Percentiles rank a stretch among this genome's conserved stretches.
Evolutionary conservation across 2,888 invertebrate species (phyloP).

Genomic region (Ramazzottius varieornatus): DNA sequence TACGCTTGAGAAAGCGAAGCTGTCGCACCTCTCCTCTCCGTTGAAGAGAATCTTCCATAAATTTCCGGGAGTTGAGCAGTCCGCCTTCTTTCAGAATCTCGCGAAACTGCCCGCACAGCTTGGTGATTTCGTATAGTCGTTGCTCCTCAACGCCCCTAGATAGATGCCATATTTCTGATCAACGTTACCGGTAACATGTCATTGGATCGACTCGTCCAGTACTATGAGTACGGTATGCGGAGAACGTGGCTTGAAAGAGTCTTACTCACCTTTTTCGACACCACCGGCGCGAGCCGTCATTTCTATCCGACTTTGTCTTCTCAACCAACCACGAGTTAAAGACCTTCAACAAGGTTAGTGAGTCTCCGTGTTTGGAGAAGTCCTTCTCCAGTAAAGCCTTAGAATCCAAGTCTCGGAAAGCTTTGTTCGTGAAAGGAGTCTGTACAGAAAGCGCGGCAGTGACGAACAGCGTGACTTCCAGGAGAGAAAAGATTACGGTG

Average conservation of each 20-base stretch:
- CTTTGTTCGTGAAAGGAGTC: constrained; percentile 64
- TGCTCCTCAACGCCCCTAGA: constrained; percentile 94
- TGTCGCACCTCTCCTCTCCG: constrained; percentile 68
- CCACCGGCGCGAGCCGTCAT: constrained; percentile 40
- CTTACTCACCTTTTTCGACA: constrained; percentile 51
- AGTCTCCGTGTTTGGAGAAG: constrained; percentile 84
- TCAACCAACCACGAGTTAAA: constrained; percentile 61
- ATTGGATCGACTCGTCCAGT: too few relatives aligned
- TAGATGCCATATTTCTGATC: too few relatives aligned
- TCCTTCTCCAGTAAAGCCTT: constrained; percentile 26
- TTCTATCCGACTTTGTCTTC: background rate
- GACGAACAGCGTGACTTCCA: constrained; percentile 55
- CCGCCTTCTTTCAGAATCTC: constrained; percentile 40
- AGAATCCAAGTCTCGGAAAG: constrained; percentile 48
- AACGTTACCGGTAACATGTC: too few relatives aligned
- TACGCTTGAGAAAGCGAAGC: constrained; percentile 46
- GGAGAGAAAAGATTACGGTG: constrained; percentile 44
- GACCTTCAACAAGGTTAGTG: constrained; percentile 57
- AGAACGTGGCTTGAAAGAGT: too few relatives aligned
- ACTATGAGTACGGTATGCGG: too few relatives aligned
- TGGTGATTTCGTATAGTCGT: constrained; percentile 79
- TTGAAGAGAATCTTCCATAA: constrained; percentile 19
- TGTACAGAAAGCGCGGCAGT: constrained; percentile 78
- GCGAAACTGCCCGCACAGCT: constrained; percentile 62
- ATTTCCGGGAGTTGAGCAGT: constrained; percentile 22